Evolutionary conservation across 2,113 vertebrate genomes (phyloP).

Genomic region (cat (Felis catus)): F.catus_Fca126_mat1.0 CM031423.1:52885001-52885500

Average conservation of each 20-base stretch:
- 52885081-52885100: background rate
- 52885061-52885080: background rate
- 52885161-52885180: background rate
- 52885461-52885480: background rate
- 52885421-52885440: background rate
- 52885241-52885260: background rate
- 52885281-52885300: background rate
- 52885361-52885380: background rate
- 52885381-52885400: background rate
- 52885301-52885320: background rate
- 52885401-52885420: background rate
- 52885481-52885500: slow-evolving; percentile 39
- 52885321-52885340: background rate
- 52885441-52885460: background rate
- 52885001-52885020: background rate
- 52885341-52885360: background rate
- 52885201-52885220: background rate
- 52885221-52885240: background rate
- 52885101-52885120: background rate
- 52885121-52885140: background rate
- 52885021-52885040: background rate
- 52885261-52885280: background rate
- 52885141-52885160: background rate
- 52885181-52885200: background rate
- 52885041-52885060: background rate